These are phyloP conservation scores for Heteromormyrus szaboi DNA, from an alignment of 2,797 vertebrate genomes.

Conservation along the genomic window DNA sequence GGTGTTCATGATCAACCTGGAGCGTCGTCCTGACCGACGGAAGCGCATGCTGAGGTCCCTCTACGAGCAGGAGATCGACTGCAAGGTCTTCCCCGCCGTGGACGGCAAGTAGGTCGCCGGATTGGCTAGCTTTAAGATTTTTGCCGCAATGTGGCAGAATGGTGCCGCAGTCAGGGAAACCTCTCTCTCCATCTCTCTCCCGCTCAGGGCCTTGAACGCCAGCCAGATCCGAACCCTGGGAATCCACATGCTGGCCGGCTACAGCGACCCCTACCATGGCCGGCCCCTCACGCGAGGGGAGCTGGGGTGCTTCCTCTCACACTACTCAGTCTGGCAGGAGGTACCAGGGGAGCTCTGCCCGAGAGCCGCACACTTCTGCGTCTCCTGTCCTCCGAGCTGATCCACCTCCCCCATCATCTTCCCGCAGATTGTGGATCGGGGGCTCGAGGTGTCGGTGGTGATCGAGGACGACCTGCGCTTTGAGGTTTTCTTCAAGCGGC, in stretches of 20 bases:
- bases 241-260: constrained; percentile 84
- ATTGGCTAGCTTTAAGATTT: background rate
- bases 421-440: constrained; percentile 64
- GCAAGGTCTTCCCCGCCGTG: constrained; percentile 69
- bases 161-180: background rate
- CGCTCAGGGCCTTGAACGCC: constrained; percentile 73
- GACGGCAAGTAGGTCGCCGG: constrained; percentile 76
- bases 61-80: constrained; percentile 66
- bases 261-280: constrained; percentile 83
- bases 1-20: constrained; percentile 88
- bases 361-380: background rate
- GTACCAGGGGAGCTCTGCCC: constrained; percentile 44
- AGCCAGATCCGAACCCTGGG: constrained; percentile 73
- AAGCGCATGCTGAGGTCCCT: constrained; percentile 72
- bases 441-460: constrained; percentile 66
- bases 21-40: constrained; percentile 66
- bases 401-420: background rate
- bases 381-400: background rate
- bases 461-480: constrained; percentile 90
- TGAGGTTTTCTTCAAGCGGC: constrained; percentile 86
- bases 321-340: constrained; percentile 86
- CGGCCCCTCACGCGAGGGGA: constrained; percentile 86
- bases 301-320: constrained; percentile 89
- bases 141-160: background rate
- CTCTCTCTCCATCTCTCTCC: background rate